phyloP scores from a whole-genome alignment of 2,113 vertebrate species.

The Zosterops borbonicus region DNA sequence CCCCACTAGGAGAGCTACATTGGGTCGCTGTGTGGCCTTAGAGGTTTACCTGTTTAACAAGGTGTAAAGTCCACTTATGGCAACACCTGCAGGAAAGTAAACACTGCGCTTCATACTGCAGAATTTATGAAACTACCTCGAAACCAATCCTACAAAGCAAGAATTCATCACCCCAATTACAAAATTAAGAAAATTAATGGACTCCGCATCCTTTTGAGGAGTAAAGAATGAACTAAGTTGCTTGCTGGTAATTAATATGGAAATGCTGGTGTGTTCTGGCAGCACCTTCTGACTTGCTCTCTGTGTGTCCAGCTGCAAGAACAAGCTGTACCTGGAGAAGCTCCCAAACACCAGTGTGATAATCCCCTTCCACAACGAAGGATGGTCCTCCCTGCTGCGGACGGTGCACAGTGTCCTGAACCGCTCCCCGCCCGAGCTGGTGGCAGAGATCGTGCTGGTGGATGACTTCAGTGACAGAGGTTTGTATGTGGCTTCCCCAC shows the following conservation, averaged over 20 bases:
- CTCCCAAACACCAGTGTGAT: conserved; percentile 93
- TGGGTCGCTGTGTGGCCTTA: background rate
- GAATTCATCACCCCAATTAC: fast-evolving
- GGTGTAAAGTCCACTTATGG: background rate
- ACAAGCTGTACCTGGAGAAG: conserved; percentile 88
- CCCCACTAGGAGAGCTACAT: fast-evolving
- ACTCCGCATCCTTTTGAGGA: background rate
- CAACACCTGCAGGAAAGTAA: background rate
- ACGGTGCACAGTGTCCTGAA: conserved; percentile 95
- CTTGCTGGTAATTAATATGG: background rate
- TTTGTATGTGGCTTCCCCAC: background rate
- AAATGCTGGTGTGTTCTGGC: background rate
- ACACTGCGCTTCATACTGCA: background rate
- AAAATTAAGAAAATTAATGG: background rate
- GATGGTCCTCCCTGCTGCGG: conserved; percentile 95
- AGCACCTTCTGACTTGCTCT: background rate
- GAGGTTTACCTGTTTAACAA: background rate
- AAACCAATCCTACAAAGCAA: background rate
- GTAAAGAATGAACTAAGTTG: background rate
- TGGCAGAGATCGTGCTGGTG: conserved; percentile 94
- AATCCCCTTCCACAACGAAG: conserved; percentile 98
- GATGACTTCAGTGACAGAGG: conserved; percentile 99
- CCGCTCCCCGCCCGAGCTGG: conserved; percentile 88
- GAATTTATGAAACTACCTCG: background rate
- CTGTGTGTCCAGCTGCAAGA: conserved; percentile 84